Percentiles rank a stretch among this genome's conserved stretches.
Evolutionary conservation across 2,888 invertebrate species (phyloP).

Genomic region (Cepaea hortensis): DNA sequence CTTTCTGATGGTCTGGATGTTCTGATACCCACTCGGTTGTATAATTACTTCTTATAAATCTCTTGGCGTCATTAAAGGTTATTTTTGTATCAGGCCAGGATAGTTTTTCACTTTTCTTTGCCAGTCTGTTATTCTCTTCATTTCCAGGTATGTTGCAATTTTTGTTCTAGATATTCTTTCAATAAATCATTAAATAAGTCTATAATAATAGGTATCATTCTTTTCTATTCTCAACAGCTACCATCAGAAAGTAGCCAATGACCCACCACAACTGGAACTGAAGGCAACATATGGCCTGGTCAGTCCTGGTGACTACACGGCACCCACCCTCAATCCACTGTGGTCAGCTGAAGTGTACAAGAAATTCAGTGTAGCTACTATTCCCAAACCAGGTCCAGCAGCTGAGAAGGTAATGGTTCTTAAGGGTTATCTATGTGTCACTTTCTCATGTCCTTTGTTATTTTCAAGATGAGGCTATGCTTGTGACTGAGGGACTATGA

Average conservation of each 20-base stretch:
- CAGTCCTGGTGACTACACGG: slow-evolving; percentile 79
- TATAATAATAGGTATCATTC: not conserved
- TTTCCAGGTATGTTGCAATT: too few relatives aligned
- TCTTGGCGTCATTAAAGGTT: too few relatives aligned
- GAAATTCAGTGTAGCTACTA: slow-evolving; percentile 69
- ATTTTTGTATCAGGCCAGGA: too few relatives aligned
- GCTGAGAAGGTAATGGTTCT: slow-evolving; percentile 25
- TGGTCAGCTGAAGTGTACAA: slow-evolving; percentile 78
- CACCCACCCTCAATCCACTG: slow-evolving; percentile 78
- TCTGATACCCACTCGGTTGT: too few relatives aligned
- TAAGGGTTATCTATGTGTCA: not conserved
- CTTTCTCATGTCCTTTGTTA: not conserved
- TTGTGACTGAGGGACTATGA: too few relatives aligned
- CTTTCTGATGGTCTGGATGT: too few relatives aligned
- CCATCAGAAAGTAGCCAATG: slow-evolving; percentile 80
- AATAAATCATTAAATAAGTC: too few relatives aligned
- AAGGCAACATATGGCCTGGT: slow-evolving; percentile 82
- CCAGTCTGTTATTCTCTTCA: too few relatives aligned
- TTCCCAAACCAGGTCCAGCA: slow-evolving; percentile 58
- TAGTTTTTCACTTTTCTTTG: too few relatives aligned
- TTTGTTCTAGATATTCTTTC: too few relatives aligned
- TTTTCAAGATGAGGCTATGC: not conserved
- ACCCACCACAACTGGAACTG: slow-evolving; percentile 80
- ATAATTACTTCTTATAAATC: too few relatives aligned
- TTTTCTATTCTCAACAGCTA: slow-evolving; percentile 43